Base-by-base conservation (phyloP, 2,888 invertebrate species). In the Hydraecia micacea region DNA sequence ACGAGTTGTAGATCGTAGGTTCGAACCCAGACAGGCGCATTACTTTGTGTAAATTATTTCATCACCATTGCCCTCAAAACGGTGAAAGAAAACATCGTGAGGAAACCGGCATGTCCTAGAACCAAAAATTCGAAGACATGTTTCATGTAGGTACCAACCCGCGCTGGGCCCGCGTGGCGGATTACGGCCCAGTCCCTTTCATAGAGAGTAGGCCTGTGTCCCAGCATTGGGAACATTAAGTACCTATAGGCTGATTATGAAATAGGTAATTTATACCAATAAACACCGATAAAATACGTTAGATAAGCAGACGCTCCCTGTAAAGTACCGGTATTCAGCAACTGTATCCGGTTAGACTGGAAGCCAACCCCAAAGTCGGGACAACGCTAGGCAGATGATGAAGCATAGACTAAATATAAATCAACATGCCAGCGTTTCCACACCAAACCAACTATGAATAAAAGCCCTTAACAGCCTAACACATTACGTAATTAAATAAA, bases 401-500 rank as follows among this genome's bases (percentile, higher is more conserved):
- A 58, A 58, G 58, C n/a, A n/a, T n/a, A 58, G 11, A 8, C 21
- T 7, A 32, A 49, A 49, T 32, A 52, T 11, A 58, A 58, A 58
- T 28, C 8, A 39, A 39, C 1, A 58, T 46, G 0, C 2, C n/a
- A 39, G 13, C n/a, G 5, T 2, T 67, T 0, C 39, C 9, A 0
- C 60, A 49, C 63, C 9, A 58, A 79, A 60, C 25, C 8, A 13
- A 55, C 52, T 80, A 15, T 55, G 9, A 55, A 68, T 15, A n/a
- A 36, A 36, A 73, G 21, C 42, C 5, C 25, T 15, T 6, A 32
- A 71, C 60, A 60, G 7, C 18, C 25, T 25, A 25, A 62, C 5
- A 55, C 46, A 62, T 73, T 21, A 67, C 58, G 28, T 55, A 55
- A 68, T 73, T 68, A 80, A 79, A 80, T 52, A 55, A 62, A 80